A percentile compares a stretch with the other conserved stretches of the same genome.
These are phyloP conservation scores for Stegostoma tigrinum DNA, from an alignment of 2,113 vertebrate species.

Conservation along the genomic window DNA sequence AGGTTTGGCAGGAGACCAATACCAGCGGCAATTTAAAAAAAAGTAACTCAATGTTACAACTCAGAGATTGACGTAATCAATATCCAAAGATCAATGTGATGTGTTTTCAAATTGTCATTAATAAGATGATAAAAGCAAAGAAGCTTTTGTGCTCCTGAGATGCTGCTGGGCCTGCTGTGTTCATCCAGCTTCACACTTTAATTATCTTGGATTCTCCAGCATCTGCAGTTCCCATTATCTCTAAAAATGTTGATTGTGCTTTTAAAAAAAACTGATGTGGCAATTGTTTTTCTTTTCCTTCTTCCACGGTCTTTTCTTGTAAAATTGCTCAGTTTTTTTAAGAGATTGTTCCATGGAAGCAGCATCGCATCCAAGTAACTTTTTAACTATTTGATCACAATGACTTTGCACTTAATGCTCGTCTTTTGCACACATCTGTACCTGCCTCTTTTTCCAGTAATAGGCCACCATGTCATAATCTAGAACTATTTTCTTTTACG, in stretches of 20 bases:
- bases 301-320: not conserved
- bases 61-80: not conserved
- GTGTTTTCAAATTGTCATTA: not conserved
- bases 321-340: not conserved
- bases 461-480: not conserved
- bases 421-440: not conserved
- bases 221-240: too few relatives aligned
- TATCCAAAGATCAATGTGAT: not conserved
- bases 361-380: not conserved
- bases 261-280: not conserved
- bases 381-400: not conserved
- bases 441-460: not conserved
- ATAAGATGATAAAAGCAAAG: not conserved
- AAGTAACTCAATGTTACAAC: not conserved
- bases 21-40: not conserved
- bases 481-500: not conserved
- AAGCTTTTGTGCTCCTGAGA: too few relatives aligned
- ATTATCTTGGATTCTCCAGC: too few relatives aligned
- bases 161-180: too few relatives aligned
- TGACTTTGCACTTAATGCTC: not conserved
- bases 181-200: too few relatives aligned
- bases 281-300: not conserved
- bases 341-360: not conserved
- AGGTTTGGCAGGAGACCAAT: not conserved
- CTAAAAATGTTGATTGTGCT: not conserved